A percentile compares a stretch with the other conserved stretches of the same genome.
phyloP scores from a whole-genome alignment of 2,888 invertebrate genomes.

The Ommatoiulus sabulosus region DNA sequence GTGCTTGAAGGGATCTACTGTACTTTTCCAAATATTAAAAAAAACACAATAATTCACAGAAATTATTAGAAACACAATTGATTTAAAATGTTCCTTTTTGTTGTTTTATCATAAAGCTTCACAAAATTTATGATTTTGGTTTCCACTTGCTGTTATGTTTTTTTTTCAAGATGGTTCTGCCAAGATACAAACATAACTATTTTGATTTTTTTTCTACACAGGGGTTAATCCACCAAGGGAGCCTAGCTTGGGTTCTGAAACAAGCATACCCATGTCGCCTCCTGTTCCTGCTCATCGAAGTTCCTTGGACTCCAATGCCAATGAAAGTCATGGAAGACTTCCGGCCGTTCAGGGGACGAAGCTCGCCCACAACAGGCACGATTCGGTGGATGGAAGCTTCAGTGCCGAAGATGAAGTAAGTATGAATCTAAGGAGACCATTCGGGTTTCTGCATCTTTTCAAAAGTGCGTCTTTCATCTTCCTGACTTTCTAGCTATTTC shows the following conservation, averaged over 20 bases:
- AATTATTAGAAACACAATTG: too few relatives aligned
- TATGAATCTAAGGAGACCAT: background rate
- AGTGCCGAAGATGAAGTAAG: conserved; percentile 50
- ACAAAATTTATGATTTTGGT: too few relatives aligned
- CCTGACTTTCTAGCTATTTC: background rate
- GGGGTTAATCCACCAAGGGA: background rate
- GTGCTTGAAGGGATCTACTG: too few relatives aligned
- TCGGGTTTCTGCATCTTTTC: background rate
- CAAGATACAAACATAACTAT: too few relatives aligned
- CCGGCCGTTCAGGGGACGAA: conserved; percentile 46
- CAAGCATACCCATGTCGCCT: background rate
- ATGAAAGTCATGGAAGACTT: background rate
- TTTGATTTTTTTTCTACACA: background rate
- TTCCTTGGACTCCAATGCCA: background rate
- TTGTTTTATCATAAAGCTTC: too few relatives aligned
- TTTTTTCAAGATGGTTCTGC: too few relatives aligned
- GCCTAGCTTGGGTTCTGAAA: background rate
- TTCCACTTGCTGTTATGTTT: too few relatives aligned
- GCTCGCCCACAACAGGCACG: conserved; percentile 19
- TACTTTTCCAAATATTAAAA: too few relatives aligned
- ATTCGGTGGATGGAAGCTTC: conserved; percentile 46
- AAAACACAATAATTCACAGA: too few relatives aligned
- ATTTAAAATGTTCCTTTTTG: too few relatives aligned
- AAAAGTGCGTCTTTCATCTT: background rate
- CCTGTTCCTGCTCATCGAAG: conserved; percentile 13